Conservation (phyloP, 1,140 invertebrate species). For the Conus ventricosus region DNA sequence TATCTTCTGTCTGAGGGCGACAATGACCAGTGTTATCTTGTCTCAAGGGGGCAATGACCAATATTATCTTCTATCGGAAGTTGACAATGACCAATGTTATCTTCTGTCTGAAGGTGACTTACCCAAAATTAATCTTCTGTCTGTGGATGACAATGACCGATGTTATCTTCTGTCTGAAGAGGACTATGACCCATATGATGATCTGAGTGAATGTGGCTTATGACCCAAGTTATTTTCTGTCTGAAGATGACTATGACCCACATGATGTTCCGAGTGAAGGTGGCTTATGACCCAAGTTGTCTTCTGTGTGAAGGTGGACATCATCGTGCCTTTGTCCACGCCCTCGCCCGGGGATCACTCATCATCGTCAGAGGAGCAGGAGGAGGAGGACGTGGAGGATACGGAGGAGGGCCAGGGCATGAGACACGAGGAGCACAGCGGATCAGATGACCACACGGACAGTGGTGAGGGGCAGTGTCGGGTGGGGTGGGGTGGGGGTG, state of each 20-base stretch:
- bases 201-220: not conserved
- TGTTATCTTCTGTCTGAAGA: too few relatives aligned
- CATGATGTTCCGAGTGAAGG: not conserved
- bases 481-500: not conserved
- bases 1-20: too few relatives aligned
- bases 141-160: too few relatives aligned
- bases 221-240: not conserved
- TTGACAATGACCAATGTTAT: too few relatives aligned
- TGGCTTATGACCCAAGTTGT: not conserved
- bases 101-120: too few relatives aligned
- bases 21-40: not conserved
- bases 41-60: too few relatives aligned
- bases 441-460: not conserved
- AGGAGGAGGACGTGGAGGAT: not conserved
- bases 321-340: not conserved
- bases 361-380: not conserved
- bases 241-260: too few relatives aligned
- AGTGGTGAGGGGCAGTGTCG: not conserved
- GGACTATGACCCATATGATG: too few relatives aligned
- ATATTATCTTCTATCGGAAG: too few relatives aligned
- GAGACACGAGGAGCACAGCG: not conserved
- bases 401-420: not conserved
- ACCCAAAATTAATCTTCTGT: too few relatives aligned
- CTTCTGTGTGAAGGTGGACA: not conserved
- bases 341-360: not conserved